phyloP scores from a whole-genome alignment of 2,888 invertebrate species.

The Perizoma affinitatum region DNA sequence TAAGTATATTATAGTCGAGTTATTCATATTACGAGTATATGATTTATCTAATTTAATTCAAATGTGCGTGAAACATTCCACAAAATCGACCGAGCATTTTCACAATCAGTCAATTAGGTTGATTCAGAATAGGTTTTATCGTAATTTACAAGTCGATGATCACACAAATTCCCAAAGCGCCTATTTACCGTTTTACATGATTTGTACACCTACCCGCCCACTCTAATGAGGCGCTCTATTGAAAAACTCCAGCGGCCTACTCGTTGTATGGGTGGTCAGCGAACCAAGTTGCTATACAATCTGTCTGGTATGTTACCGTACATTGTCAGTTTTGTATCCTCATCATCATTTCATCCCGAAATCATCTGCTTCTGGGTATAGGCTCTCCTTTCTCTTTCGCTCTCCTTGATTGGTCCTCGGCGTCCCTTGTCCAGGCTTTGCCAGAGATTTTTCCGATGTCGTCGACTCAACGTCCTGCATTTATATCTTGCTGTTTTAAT shows the following conservation, averaged over 20 bases:
- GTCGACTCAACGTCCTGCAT: no score
- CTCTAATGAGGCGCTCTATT: constrained; percentile 44
- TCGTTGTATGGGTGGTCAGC: constrained; percentile 36
- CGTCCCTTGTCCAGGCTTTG: not conserved
- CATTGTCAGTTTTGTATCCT: constrained; percentile 1
- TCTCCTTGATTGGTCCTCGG: no score
- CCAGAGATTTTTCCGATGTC: not conserved
- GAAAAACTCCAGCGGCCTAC: constrained; percentile 44
- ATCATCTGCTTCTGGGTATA: no score
- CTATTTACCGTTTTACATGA: constrained; percentile 16
- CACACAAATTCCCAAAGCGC: constrained; percentile 26
- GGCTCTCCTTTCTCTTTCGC: no score
- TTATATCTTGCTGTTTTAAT: no score
- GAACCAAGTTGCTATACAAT: constrained; percentile 24
- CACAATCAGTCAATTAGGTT: constrained; percentile 31
- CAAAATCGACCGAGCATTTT: constrained; percentile 9
- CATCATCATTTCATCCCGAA: no score
- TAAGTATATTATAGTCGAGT: no score
- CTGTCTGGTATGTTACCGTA: constrained; percentile 8
- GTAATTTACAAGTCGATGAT: constrained; percentile 38
- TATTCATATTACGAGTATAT: no score
- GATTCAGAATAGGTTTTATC: constrained; percentile 29
- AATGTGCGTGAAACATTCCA: not conserved
- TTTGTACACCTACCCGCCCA: constrained; percentile 27
- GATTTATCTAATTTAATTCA: no score